Base-by-base conservation (phyloP, 2,113 vertebrate genomes). In the Opisthocomus hoazin region DNA sequence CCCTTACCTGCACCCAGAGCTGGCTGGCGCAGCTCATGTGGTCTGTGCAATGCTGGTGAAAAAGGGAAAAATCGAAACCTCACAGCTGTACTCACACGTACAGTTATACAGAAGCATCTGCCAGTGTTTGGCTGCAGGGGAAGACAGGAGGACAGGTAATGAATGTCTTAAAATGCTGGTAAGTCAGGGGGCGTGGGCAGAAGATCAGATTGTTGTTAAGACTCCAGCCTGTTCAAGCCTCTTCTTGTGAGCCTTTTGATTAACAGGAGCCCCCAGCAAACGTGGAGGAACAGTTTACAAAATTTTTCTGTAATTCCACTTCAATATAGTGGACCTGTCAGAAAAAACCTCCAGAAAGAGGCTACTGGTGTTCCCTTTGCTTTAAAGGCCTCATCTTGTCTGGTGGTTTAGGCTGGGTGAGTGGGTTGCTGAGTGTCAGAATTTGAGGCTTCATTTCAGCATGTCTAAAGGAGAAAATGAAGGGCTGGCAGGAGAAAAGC, bases 21-120 rank as follows among this genome's bases (percentile, higher is more conserved):
- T 74, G 34, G 19, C 41, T 80, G 60, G 16, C 0, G 0, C 19
- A 12, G 37, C 17, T 68, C 0, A 0, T 46, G 10, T 10, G 19
- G n/a, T n/a, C 29, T 81, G 32, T 70, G 41, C 24, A 24, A 46
- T 8, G 21, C 13, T 27, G 51, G 26, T 1, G 4, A 30, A 54
- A 78, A 86, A 84, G 26, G 8, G 10, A 19, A 58, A 93, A 81
- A 21, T 1, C 5, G 32, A 86, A 46, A 12, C 15, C 48, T 23
- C 34, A 30, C 45, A 60, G 43, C 14, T 18, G 5, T 21, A 14
- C 30, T 6, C 6, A 26, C 24, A n/a, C 0, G 0, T 37, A 20
- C 2, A 17, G 36, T 69, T 65, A 74, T 19, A 27, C 6, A 15
- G n/a, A 37, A 66, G 19, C 9, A n/a, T 87, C 57, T 81, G 66